These are phyloP conservation scores for Centropristis striata DNA, from an alignment of 2,113 vertebrate species.

Conservation along the genomic window DNA sequence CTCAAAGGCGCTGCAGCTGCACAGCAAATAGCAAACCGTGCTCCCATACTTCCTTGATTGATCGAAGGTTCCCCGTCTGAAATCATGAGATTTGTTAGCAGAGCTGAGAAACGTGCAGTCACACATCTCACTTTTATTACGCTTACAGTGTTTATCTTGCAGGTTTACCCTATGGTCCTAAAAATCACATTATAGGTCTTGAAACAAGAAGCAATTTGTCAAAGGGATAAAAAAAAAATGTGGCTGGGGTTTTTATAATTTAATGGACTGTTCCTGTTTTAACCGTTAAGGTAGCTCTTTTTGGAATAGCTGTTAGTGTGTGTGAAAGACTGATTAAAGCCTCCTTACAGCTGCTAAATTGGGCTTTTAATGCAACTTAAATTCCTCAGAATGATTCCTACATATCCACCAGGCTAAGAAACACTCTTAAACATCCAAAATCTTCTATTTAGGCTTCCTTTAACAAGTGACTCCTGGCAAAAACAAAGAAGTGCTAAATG, in stretches of 20 bases:
- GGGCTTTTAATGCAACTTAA: conserved; percentile 24
- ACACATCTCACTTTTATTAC: conserved; percentile 40
- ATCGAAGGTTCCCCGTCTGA: conserved; percentile 36
- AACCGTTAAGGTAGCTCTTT: conserved; percentile 14
- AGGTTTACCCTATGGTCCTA: background rate
- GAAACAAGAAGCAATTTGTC: background rate
- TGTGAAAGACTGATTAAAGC: conserved; percentile 7
- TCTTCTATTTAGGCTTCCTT: background rate
- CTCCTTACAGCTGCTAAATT: conserved; percentile 10
- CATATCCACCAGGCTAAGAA: conserved; percentile 10
- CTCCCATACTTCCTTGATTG: conserved; percentile 28
- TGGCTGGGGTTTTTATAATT: background rate
- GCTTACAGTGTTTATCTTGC: background rate
- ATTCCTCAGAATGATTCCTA: conserved; percentile 6
- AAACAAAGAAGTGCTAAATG: conserved; percentile 11
- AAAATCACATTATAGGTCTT: background rate
- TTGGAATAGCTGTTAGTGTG: background rate
- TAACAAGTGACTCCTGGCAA: background rate
- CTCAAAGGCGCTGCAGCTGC: conserved; percentile 17
- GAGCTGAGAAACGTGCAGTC: conserved; percentile 3
- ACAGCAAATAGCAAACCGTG: conserved; percentile 39
- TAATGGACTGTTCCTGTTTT: conserved; percentile 16
- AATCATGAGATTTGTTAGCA: conserved; percentile 37
- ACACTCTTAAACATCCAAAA: background rate
- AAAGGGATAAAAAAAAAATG: background rate